Evolutionary conservation across 2,888 invertebrate genomes (phyloP).

Genomic region (Autographa gamma): DNA sequence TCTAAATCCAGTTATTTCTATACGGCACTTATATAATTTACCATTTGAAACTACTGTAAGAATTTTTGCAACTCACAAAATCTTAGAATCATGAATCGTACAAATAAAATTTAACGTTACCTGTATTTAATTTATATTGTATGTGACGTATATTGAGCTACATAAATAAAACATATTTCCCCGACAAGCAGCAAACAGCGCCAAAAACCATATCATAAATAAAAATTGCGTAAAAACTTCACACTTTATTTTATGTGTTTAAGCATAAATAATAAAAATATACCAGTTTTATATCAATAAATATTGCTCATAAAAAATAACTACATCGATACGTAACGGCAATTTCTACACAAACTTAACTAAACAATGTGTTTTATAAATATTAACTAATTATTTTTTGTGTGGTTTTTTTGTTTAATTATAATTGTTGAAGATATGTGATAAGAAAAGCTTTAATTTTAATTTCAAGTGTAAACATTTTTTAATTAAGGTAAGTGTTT

Average conservation of each 20-base stretch:
- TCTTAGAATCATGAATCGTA: no score
- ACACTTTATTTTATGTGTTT: slow-evolving; percentile 28
- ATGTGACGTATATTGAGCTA: neutral
- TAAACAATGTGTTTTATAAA: neutral
- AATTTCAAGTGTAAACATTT: neutral
- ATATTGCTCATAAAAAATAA: neutral
- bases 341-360: neutral
- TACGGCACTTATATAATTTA: no score
- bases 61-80: no score
- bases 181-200: neutral
- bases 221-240: slow-evolving; percentile 23
- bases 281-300: slow-evolving; percentile 19
- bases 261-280: slow-evolving; percentile 29
- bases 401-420: neutral
- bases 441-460: neutral
- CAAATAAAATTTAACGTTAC: neutral
- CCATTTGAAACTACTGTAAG: no score
- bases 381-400: neutral
- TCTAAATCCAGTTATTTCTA: no score
- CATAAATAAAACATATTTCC: neutral
- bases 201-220: slow-evolving; percentile 2
- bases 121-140: neutral
- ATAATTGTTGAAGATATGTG: neutral
- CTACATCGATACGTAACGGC: neutral
- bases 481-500: neutral